Evolutionary conservation across 2,888 invertebrate species (phyloP).

Genomic region (Mylabris sibirica): DNA sequence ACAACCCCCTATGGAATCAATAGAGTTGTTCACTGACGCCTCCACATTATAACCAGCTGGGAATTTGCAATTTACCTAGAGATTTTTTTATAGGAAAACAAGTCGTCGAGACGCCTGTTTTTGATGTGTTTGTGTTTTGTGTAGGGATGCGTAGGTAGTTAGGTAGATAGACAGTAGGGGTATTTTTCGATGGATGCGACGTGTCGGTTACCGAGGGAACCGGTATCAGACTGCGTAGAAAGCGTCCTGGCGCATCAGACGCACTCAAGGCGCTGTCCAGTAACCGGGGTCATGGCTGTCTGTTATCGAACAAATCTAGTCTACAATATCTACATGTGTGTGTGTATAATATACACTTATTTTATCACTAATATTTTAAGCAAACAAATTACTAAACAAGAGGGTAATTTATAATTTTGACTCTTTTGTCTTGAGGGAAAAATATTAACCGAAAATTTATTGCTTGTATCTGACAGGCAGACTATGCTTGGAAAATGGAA

Average conservation of each 20-base stretch:
- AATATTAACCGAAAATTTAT: not conserved
- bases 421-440: not conserved
- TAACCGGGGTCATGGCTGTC: slow-evolving; percentile 49
- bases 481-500: not conserved
- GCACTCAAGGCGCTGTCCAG: slow-evolving; percentile 43
- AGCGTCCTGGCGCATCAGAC: slow-evolving; percentile 32
- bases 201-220: slow-evolving; percentile 35
- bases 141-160: slow-evolving; percentile 7
- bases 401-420: slow-evolving; percentile 5
- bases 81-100: slow-evolving; percentile 25
- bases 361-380: not conserved
- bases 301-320: slow-evolving; percentile 35
- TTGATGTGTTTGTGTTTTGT: slow-evolving; percentile 18
- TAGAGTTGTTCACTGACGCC: slow-evolving; percentile 12
- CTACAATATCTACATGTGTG: not conserved
- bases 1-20: not conserved
- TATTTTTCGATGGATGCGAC: slow-evolving; percentile 33
- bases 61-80: slow-evolving; percentile 9
- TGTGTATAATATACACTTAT: not conserved
- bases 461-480: not conserved
- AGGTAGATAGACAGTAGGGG: no score
- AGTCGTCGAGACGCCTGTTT: slow-evolving; percentile 22
- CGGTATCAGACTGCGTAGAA: slow-evolving; percentile 26
- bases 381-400: not conserved
- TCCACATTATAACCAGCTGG: not conserved